Evolutionary conservation across 2,797 vertebrate genomes (phyloP), one percentile per base, ranked within the genome.

Genomic region (Erpetoichthys calabaricus): DNA sequence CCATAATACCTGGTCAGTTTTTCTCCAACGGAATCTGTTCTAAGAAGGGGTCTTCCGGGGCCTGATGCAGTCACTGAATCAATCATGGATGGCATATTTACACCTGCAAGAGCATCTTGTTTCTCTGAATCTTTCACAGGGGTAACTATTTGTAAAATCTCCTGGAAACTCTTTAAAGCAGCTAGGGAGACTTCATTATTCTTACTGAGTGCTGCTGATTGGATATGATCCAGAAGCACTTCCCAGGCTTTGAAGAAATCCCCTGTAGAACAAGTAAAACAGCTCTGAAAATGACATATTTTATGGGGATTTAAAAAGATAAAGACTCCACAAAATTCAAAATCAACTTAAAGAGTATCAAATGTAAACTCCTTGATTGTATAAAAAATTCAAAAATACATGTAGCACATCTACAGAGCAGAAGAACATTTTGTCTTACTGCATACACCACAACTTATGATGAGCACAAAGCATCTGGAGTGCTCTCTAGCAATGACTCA

Each of bases 221-320:
- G 95, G 66, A 98, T 97, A 71, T 99, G 96, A 79, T 95, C 94
- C 70, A 99, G 83, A 68, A 98, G 87, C 61, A 98, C 85, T 77
- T 98, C 94, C 96, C 96, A 99, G 50, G 95, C 95, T 82, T 90
- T 90, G 52, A 92, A 90, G 80, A 98, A 99, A 73, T 98, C 94
- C 60, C 94, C 96, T 98, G 66, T 59, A 65, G 68, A 8, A 47
- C 65, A 43, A 59, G 56, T 44, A 56, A 53, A 47, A 9, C 1
- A 25, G 25, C 25, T 25, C 25, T 25, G 25, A 25, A 56, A 58
- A 5, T 25, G 42, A 58, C 6, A 10, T 7, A 44, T 5, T 6
- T 57, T 4, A 42, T 25, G 52, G n/a, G 10, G 4, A 49, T 58
- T 51, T 47, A 42, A 57, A 42, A 44, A 7, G n/a, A 50, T 10